These are phyloP conservation scores for Trachelus stipa DNA, from an alignment of 2,888 invertebrate genomes.

Conservation along the genomic window DNA sequence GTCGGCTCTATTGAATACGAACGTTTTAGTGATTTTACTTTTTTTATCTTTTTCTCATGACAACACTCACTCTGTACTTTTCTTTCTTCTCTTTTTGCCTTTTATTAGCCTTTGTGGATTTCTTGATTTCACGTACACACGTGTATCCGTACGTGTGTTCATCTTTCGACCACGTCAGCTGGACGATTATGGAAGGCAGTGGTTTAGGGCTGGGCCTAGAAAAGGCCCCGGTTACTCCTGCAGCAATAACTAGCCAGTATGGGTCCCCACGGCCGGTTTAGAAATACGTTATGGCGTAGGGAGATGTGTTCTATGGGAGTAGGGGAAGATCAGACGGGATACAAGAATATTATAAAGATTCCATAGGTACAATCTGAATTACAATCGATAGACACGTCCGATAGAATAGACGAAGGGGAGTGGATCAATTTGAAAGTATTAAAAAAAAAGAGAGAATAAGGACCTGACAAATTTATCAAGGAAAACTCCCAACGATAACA, in stretches of 20 bases:
- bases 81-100: neutral
- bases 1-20: neutral
- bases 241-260: neutral
- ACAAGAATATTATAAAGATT: slow-evolving; percentile 2
- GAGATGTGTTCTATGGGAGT: neutral
- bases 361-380: neutral
- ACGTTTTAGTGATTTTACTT: neutral
- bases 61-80: neutral
- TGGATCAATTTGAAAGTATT: slow-evolving; percentile 26
- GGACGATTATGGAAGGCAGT: slow-evolving; percentile 2
- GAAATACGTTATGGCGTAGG: neutral
- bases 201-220: slow-evolving; percentile 1
- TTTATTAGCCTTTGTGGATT: neutral
- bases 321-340: neutral
- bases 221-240: neutral
- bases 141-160: neutral
- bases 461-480: slow-evolving; percentile 48
- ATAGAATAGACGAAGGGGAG: neutral
- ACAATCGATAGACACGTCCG: neutral
- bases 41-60: neutral
- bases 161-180: slow-evolving; percentile 1
- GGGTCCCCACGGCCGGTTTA: slow-evolving; percentile 3
- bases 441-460: slow-evolving; percentile 28
- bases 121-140: neutral
- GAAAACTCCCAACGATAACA: slow-evolving; percentile 20